Evolutionary conservation across 2,888 invertebrate species (phyloP), one percentile per base, ranked within the genome.

Genomic region (Listrodromus nycthemerus): DNA sequence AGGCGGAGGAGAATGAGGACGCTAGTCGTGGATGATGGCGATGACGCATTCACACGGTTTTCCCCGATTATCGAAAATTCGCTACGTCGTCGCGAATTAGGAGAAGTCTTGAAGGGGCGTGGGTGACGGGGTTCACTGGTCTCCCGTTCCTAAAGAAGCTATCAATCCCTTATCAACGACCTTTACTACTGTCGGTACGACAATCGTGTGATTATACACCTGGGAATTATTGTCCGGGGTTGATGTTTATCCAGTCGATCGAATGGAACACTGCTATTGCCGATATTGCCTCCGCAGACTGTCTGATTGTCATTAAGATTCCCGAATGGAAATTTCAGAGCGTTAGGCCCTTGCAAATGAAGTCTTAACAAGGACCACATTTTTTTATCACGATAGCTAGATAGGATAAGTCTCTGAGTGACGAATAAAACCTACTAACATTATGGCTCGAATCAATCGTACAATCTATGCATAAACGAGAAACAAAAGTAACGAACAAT

Each of bases 101-200:
- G 63, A 30, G 41, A 27, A 19, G 41, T 63, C 61, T 70, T 41
- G n/a, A 45, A 21, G 45, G 41, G 13, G 1, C 19, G 21, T 19
- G 66, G 19, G 13, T 7, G 19, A 58, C 48, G 21, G 41, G 30
- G 7, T 58, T 33, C 19, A 74, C 61, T 37, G n/a, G 41, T n/a
- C 45, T n/a, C 7, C 65, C 10, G 19, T 65, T 65, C 19, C 19
- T 13, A 19, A 27, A 52, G 41, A 65, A 21, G 8, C 19, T 30
- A 19, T 19, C 10, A 19, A 33, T 24, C 63, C 19, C 45, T 66
- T 5, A 73, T 73, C 24, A 37, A 19, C 65, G 19, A 55, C 48
- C 33, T 74, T 37, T 63, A 83, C 55, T 55, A 75, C 58, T 37
- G 73, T 77, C 5, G 45, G n/a, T 16, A n/a, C 8, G n/a, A 67